Evolutionary conservation across 2,797 vertebrate genomes (phyloP).

Genomic region (Morelia viridis): DNA sequence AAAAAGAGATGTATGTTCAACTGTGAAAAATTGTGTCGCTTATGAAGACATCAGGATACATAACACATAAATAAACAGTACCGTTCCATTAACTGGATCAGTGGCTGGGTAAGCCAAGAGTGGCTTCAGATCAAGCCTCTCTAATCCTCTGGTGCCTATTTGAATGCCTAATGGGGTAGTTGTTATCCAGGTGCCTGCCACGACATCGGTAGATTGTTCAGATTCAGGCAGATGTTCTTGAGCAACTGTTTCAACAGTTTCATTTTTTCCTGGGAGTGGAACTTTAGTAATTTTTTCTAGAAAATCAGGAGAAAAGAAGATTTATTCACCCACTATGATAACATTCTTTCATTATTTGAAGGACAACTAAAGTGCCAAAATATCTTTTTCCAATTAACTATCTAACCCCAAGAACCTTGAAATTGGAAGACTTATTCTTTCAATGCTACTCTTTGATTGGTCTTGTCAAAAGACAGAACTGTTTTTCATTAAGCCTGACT

Average conservation of each 20-base stretch:
- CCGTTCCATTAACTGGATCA: constrained; percentile 83
- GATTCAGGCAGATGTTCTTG: constrained; percentile 20
- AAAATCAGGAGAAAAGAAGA: constrained; percentile 5
- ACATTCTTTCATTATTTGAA: neutral
- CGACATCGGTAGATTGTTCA: constrained; percentile 26
- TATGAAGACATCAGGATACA: neutral
- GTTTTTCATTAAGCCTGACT: neutral
- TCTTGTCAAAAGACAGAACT: neutral
- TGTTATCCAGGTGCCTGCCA: constrained; percentile 82
- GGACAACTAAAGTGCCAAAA: neutral
- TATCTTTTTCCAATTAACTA: neutral
- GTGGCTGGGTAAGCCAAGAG: constrained; percentile 78
- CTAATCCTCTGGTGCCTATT: constrained; percentile 77
- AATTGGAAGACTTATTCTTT: neutral
- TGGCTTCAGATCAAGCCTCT: constrained; percentile 65
- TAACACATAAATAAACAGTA: constrained; percentile 51
- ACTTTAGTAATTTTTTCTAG: constrained; percentile 72
- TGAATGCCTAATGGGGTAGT: constrained; percentile 81
- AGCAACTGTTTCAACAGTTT: constrained; percentile 42
- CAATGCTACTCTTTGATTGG: neutral
- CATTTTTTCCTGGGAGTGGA: constrained; percentile 39
- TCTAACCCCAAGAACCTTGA: neutral
- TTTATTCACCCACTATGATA: neutral
- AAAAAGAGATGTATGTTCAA: constrained; percentile 19
- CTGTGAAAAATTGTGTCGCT: neutral